phyloP scores from a whole-genome alignment of 2,888 invertebrate genomes.

The Eustalomyia histrio region DNA sequence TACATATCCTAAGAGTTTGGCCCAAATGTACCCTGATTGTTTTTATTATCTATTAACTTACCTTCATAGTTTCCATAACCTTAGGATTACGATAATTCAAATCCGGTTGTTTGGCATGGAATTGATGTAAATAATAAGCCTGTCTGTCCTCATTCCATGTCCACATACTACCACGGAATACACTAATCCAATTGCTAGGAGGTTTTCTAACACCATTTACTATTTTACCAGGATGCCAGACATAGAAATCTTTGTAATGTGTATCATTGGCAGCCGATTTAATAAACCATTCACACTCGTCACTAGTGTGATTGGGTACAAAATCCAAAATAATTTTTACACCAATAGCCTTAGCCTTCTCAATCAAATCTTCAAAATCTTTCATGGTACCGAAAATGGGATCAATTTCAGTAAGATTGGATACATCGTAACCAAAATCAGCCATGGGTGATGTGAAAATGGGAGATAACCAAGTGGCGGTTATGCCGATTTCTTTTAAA shows the following conservation, averaged over 20 bases:
- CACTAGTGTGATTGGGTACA: slow-evolving; percentile 84
- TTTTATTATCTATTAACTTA: slow-evolving; percentile 72
- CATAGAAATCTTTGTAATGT: slow-evolving; percentile 86
- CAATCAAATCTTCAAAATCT: slow-evolving; percentile 84
- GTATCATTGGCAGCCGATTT: slow-evolving; percentile 83
- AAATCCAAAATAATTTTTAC: slow-evolving; percentile 80
- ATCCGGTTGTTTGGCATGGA: slow-evolving; percentile 83
- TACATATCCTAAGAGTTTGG: too few relatives aligned
- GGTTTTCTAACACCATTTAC: slow-evolving; percentile 75
- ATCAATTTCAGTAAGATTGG: slow-evolving; percentile 85
- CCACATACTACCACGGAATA: slow-evolving; percentile 84
- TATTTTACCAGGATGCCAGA: slow-evolving; percentile 83
- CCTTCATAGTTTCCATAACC: slow-evolving; percentile 80
- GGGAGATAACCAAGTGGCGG: slow-evolving; percentile 87
- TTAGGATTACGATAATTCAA: slow-evolving; percentile 82
- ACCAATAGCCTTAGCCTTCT: slow-evolving; percentile 81
- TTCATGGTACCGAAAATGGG: slow-evolving; percentile 85
- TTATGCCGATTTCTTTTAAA: slow-evolving; percentile 84
- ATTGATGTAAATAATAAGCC: slow-evolving; percentile 85
- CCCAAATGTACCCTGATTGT: too few relatives aligned
- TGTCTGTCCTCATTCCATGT: slow-evolving; percentile 81
- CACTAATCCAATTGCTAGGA: slow-evolving; percentile 81
- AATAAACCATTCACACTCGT: slow-evolving; percentile 89
- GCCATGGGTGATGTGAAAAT: slow-evolving; percentile 88
- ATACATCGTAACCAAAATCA: slow-evolving; percentile 89